Evolutionary conservation across 2,113 vertebrate genomes (phyloP).

Genomic region (Pleuronectes platessa): DNA sequence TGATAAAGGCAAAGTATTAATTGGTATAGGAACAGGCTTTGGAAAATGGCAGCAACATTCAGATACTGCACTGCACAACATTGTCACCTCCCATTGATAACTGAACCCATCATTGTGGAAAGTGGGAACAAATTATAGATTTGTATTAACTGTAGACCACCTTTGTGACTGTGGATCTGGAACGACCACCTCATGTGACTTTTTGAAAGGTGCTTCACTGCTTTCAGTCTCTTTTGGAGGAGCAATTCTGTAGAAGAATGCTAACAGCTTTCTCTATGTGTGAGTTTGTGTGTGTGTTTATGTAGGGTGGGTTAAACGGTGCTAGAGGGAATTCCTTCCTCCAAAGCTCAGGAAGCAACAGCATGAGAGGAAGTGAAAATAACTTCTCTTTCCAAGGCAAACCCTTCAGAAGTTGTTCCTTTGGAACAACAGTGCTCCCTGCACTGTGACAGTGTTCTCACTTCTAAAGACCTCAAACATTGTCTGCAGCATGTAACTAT

Average conservation of each 20-base stretch:
- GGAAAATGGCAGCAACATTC: too few species aligned
- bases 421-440: slow-evolving; percentile 39
- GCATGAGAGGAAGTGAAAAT: slow-evolving; percentile 71
- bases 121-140: too few species aligned
- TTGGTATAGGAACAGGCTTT: too few species aligned
- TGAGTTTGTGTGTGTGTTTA: background rate
- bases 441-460: slow-evolving; percentile 29
- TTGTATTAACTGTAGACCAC: too few species aligned
- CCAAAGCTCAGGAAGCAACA: slow-evolving; percentile 71
- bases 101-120: too few species aligned
- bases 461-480: slow-evolving; percentile 22
- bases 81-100: too few species aligned
- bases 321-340: slow-evolving; percentile 75
- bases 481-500: slow-evolving; percentile 44
- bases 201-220: background rate
- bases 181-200: too few species aligned
- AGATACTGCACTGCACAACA: too few species aligned
- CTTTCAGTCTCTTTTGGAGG: background rate
- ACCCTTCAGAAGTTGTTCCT: slow-evolving; percentile 42
- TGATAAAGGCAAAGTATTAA: background rate
- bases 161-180: too few species aligned
- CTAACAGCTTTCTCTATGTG: background rate
- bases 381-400: slow-evolving; percentile 67
- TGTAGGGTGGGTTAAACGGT: slow-evolving; percentile 56
- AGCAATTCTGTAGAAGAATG: background rate